Percentiles rank a stretch among this genome's conserved stretches.
Evolutionary conservation across 2,888 invertebrate genomes (phyloP).

Genomic region (Gandaritis pyraliata): DNA sequence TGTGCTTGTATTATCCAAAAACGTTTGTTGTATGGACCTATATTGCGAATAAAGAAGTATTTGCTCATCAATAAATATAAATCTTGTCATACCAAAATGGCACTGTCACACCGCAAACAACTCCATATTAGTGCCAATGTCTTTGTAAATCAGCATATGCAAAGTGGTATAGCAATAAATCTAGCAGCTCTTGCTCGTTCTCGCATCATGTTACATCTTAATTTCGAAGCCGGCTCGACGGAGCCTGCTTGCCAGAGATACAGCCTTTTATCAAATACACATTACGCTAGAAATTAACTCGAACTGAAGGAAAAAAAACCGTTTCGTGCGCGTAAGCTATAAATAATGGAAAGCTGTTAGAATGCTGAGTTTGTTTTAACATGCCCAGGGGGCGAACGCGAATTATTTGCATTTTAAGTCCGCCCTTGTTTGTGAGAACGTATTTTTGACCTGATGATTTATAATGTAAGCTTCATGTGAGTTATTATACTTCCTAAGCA

Average conservation of each 20-base stretch:
- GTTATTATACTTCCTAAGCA: constrained; percentile 23
- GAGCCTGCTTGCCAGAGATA: constrained; percentile 82
- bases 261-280: constrained; percentile 83
- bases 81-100: constrained; percentile 46
- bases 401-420: constrained; percentile 79
- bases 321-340: constrained; percentile 75
- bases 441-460: constrained; percentile 62
- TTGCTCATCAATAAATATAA: not conserved
- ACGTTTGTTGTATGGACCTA: no score
- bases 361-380: constrained; percentile 79
- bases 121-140: constrained; percentile 63
- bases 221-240: constrained; percentile 83
- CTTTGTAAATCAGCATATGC: constrained; percentile 86
- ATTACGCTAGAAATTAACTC: constrained; percentile 82
- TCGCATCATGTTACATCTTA: constrained; percentile 86
- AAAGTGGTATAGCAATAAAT: constrained; percentile 85
- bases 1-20: no score
- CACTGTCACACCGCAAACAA: constrained; percentile 53
- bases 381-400: constrained; percentile 74
- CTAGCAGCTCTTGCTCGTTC: constrained; percentile 85
- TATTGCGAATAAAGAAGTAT: no score
- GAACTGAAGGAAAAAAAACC: constrained; percentile 66
- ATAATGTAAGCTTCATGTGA: constrained; percentile 42
- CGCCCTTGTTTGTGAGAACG: constrained; percentile 70
- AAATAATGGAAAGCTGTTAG: constrained; percentile 80